Evolutionary conservation across 2,888 invertebrate genomes (phyloP).

Genomic region (Dilophus febrilis): DNA sequence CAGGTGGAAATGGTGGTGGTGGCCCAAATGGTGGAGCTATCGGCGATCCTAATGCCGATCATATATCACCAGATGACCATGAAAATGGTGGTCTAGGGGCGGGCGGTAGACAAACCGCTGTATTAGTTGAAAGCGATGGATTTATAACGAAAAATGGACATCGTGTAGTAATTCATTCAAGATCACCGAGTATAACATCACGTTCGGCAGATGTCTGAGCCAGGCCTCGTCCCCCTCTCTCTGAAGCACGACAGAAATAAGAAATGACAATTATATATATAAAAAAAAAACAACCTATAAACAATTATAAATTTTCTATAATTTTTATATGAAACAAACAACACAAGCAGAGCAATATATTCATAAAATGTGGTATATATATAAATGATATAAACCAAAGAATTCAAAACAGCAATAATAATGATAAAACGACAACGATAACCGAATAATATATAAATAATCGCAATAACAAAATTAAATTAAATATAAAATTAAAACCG

Average conservation of each 20-base stretch:
- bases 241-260: constrained; percentile 32
- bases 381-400: background rate
- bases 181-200: constrained; percentile 72
- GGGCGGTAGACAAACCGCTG: constrained; percentile 52
- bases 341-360: background rate
- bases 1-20: constrained; percentile 35
- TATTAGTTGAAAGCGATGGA: constrained; percentile 69
- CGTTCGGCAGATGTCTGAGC: constrained; percentile 74
- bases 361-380: constrained; percentile 1
- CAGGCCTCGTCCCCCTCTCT: constrained; percentile 56
- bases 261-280: constrained; percentile 24
- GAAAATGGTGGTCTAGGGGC: constrained; percentile 18
- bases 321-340: background rate
- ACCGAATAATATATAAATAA: background rate
- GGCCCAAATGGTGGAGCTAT: constrained; percentile 32
- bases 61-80: constrained; percentile 3
- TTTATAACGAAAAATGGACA: constrained; percentile 74
- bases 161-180: constrained; percentile 78
- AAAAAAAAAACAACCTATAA: constrained; percentile 2
- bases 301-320: background rate
- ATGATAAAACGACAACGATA: background rate
- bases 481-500: no score
- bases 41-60: constrained; percentile 6
- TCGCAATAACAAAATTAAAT: no score
- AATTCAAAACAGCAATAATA: background rate